Conservation (phyloP, 1,140 invertebrate genomes). For the Aradophagus sp. region DNA sequence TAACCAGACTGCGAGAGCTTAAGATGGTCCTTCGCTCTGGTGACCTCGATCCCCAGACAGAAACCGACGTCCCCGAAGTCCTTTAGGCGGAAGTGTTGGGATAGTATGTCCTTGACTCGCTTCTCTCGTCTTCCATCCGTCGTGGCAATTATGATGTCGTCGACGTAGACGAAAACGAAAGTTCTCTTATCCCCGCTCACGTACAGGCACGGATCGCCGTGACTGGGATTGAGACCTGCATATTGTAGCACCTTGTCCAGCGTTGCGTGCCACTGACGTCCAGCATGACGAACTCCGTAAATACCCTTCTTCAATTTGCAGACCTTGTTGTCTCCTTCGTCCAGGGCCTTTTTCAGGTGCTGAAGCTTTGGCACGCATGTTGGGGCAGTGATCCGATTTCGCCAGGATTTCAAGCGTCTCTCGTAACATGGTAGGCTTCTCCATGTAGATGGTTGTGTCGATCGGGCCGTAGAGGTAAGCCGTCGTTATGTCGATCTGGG, state of each 20-base stretch:
- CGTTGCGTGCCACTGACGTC: background rate
- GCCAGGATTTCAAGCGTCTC: background rate
- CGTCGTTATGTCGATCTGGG: constrained; percentile 9
- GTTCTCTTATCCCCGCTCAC: background rate
- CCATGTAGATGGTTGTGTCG: constrained; percentile 15
- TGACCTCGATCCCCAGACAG: constrained; percentile 42
- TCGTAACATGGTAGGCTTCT: background rate
- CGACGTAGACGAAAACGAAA: constrained; percentile 10
- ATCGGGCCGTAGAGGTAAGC: constrained; percentile 27
- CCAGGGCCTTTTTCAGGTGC: background rate
- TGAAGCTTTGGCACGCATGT: background rate
- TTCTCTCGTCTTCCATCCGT: constrained; percentile 2
- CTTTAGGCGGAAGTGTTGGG: constrained; percentile 43
- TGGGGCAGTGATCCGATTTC: background rate
- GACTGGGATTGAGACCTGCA: background rate
- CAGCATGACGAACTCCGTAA: constrained; percentile 10
- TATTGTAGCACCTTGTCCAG: background rate
- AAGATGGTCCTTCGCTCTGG: constrained; percentile 15
- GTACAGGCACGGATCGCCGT: constrained; percentile 1
- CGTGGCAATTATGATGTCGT: constrained; percentile 4
- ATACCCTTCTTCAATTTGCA: constrained; percentile 5
- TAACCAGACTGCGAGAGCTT: constrained; percentile 32
- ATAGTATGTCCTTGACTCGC: background rate
- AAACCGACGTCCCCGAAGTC: constrained; percentile 32
- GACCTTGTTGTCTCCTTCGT: constrained; percentile 2